These are phyloP conservation scores for Chalcosyrphus nemorum DNA, from an alignment of 2,888 invertebrate genomes.

Conservation along the genomic window DNA sequence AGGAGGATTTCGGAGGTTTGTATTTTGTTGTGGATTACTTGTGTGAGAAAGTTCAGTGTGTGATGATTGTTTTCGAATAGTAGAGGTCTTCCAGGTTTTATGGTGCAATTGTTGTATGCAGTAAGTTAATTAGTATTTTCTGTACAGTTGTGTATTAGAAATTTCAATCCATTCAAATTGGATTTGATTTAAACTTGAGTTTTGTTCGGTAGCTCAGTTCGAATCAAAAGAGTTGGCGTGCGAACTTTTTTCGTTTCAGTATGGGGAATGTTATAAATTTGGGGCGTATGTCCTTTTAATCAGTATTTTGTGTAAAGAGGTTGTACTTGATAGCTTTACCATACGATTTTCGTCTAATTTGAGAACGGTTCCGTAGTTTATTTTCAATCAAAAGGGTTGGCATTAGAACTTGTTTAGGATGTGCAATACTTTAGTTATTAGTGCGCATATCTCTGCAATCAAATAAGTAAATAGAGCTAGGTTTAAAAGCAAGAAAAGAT, in stretches of 20 bases:
- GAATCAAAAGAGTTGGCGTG: slow-evolving; percentile 28
- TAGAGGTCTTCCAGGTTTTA: background rate
- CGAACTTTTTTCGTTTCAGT: background rate
- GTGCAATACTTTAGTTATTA: no score
- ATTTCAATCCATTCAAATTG: background rate
- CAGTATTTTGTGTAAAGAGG: no score
- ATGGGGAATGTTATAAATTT: background rate
- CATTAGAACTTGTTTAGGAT: no score
- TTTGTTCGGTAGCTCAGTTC: background rate
- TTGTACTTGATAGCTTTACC: no score
- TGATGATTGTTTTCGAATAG: background rate
- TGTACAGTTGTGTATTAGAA: background rate
- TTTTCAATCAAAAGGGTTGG: no score
- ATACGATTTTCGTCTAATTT: no score
- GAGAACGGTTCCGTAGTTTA: no score
- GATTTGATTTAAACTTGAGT: background rate
- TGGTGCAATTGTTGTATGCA: background rate
- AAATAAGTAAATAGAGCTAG: no score
- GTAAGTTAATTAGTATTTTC: background rate
- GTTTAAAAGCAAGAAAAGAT: no score
- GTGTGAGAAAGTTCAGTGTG: background rate
- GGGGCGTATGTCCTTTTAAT: no score
- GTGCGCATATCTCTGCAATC: no score
- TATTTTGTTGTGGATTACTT: slow-evolving; percentile 35
- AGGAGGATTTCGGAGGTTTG: slow-evolving; percentile 89